phyloP scores from a whole-genome alignment of 2,888 invertebrate genomes.

The Drosophila picticornis region DNA sequence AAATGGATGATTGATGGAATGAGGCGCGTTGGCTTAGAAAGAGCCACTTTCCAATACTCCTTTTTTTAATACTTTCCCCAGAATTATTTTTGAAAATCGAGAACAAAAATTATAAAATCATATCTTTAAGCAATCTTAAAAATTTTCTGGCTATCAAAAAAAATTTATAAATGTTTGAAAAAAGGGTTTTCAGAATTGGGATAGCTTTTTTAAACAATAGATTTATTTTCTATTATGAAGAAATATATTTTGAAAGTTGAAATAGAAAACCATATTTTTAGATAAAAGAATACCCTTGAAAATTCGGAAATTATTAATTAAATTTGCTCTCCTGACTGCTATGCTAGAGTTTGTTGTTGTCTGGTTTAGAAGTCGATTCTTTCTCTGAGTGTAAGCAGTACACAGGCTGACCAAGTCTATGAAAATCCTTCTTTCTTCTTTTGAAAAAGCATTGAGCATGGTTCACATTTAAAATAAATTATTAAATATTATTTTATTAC shows the following conservation, averaged over 20 bases:
- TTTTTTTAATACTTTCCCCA: accelerated
- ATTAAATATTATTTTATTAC: background rate
- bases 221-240: background rate
- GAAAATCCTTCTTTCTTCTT: background rate
- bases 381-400: background rate
- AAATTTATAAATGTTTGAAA: background rate
- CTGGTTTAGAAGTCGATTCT: accelerated
- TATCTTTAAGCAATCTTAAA: background rate
- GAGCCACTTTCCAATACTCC: no score
- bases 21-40: no score
- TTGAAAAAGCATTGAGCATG: background rate
- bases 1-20: no score
- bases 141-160: background rate
- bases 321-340: background rate
- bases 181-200: background rate
- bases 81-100: background rate
- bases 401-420: background rate
- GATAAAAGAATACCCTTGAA: accelerated
- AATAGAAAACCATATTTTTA: background rate
- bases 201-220: background rate
- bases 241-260: background rate
- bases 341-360: background rate
- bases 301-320: background rate
- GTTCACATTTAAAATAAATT: background rate
- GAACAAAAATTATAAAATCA: no score